Evolutionary conservation across 2,797 vertebrate species (phyloP).

Genomic region (Lates japonicus): DNA sequence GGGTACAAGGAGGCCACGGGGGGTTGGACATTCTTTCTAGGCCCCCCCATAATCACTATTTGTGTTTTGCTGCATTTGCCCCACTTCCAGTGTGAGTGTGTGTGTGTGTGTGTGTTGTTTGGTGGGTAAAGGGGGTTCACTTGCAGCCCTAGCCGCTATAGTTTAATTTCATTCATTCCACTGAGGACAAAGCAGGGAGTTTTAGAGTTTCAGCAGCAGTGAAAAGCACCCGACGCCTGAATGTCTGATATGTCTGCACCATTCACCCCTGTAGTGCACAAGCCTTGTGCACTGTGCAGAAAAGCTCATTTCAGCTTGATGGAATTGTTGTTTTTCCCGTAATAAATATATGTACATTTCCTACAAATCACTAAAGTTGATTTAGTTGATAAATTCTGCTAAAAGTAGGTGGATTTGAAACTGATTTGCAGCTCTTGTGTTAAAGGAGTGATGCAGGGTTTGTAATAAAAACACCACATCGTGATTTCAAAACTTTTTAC

Average conservation of each 20-base stretch:
- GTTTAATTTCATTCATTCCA: slow-evolving; percentile 76
- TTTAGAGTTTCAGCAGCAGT: slow-evolving; percentile 55
- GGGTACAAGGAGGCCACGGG: slow-evolving; percentile 59
- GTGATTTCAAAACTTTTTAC: too few relatives aligned
- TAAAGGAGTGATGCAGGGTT: too few relatives aligned
- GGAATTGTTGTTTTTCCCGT: not conserved
- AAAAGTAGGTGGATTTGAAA: too few relatives aligned
- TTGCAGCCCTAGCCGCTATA: slow-evolving; percentile 59
- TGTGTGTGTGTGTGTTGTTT: slow-evolving; percentile 42
- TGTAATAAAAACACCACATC: too few relatives aligned
- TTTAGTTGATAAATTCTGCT: too few relatives aligned
- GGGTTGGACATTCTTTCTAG: slow-evolving; percentile 68
- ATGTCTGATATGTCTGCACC: slow-evolving; percentile 73
- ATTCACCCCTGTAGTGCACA: slow-evolving; percentile 1
- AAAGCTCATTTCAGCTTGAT: not conserved
- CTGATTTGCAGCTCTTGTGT: too few relatives aligned
- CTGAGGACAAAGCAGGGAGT: slow-evolving; percentile 68
- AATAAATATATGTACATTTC: too few relatives aligned
- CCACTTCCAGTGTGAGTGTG: slow-evolving; percentile 64
- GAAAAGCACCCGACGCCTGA: slow-evolving; percentile 76
- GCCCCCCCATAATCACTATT: slow-evolving; percentile 80
- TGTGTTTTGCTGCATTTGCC: slow-evolving; percentile 74
- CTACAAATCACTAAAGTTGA: too few relatives aligned
- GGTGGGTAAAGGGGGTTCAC: slow-evolving; percentile 60
- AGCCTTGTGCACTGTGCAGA: not conserved